These are phyloP conservation scores for Polydrusus pterygomalis DNA, from an alignment of 2,888 invertebrate genomes.

Conservation along the genomic window DNA sequence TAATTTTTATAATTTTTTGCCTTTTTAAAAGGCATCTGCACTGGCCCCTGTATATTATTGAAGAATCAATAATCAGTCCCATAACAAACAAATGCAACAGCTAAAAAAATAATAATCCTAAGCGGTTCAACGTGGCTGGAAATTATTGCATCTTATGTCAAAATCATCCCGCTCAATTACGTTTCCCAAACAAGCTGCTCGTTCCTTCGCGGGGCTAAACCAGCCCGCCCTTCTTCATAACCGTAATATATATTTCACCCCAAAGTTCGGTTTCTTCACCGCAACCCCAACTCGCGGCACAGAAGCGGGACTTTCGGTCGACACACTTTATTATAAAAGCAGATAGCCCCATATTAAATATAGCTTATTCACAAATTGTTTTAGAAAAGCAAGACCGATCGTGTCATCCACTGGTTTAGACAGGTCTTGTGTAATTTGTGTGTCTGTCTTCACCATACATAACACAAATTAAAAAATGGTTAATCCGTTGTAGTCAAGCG, in stretches of 20 bases:
- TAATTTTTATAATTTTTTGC: no score
- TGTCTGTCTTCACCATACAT: no score
- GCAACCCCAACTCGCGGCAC: slow-evolving; percentile 17
- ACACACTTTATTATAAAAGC: slow-evolving; percentile 67
- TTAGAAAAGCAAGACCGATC: slow-evolving; percentile 60
- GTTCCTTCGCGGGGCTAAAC: background rate
- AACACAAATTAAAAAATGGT: no score
- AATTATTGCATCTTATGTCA: slow-evolving; percentile 9
- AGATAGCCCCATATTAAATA: slow-evolving; percentile 70
- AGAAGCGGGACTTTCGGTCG: slow-evolving; percentile 3
- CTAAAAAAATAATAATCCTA: background rate
- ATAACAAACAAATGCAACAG: background rate
- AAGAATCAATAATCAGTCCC: no score
- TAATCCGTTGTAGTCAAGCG: no score
- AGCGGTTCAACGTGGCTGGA: background rate
- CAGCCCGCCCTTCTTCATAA: slow-evolving; percentile 4
- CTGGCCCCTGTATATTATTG: no score
- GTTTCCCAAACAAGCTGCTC: slow-evolving; percentile 27
- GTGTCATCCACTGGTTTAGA: slow-evolving; percentile 65
- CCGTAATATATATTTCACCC: slow-evolving; percentile 33
- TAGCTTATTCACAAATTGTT: slow-evolving; percentile 71
- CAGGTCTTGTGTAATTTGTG: no score
- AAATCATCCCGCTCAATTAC: slow-evolving; percentile 18
- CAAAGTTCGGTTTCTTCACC: slow-evolving; percentile 14
- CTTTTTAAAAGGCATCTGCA: no score